Evolutionary conservation across 2,888 invertebrate genomes (phyloP).

Genomic region (Dugesia japonica): DNA sequence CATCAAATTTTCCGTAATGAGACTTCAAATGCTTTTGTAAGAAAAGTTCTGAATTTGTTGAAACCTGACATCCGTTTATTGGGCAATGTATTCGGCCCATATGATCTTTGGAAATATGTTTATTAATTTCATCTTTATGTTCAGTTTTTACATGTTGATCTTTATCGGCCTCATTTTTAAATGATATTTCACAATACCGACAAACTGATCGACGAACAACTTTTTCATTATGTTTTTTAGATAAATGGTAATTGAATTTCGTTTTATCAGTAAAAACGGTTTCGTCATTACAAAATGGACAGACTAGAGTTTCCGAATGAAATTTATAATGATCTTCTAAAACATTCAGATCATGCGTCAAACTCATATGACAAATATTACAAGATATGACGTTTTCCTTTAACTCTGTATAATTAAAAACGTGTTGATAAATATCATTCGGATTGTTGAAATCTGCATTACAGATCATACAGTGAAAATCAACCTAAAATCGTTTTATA

Average conservation of each 20-base stretch:
- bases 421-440: not conserved
- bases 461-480: not conserved
- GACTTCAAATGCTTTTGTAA: not conserved
- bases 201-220: not conserved
- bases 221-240: not conserved
- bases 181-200: not conserved
- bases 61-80: not conserved
- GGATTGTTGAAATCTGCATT: not conserved
- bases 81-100: not conserved
- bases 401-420: not conserved
- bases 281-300: not conserved
- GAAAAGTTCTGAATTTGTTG: not conserved
- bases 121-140: not conserved
- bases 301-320: not conserved
- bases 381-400: not conserved
- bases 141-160: not conserved
- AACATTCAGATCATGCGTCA: not conserved
- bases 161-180: not conserved
- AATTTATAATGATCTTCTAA: not conserved
- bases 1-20: not conserved
- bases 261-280: not conserved
- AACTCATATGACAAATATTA: not conserved
- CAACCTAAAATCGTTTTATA: not conserved
- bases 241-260: not conserved
- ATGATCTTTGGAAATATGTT: not conserved